A percentile compares a stretch with the other conserved stretches of the same genome.
Evolutionary conservation across 1,140 invertebrate species (phyloP).

Genomic region (Tenebrio molitor): DNA sequence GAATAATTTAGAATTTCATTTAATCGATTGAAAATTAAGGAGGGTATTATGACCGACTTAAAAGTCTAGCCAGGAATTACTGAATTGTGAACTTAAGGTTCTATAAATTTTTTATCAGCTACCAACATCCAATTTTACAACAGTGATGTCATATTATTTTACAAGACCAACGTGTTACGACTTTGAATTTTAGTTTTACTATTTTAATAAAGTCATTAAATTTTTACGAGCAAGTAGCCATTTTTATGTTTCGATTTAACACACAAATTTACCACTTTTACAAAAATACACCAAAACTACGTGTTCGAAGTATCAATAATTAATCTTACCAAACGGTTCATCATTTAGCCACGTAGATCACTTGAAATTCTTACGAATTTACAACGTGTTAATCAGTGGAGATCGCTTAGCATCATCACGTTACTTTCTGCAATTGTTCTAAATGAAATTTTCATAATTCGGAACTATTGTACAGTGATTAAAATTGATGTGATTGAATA

Average conservation of each 20-base stretch:
- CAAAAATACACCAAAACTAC: no score
- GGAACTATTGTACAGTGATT: no score
- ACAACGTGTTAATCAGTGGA: no score
- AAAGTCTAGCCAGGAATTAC: neutral
- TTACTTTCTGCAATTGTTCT: no score
- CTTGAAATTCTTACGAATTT: no score
- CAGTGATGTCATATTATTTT: conserved; percentile 25
- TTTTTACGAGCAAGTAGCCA: conserved; percentile 25
- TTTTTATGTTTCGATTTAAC: conserved; percentile 18
- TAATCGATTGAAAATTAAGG: conserved; percentile 1
- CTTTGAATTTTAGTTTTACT: conserved; percentile 21
- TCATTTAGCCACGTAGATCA: no score
- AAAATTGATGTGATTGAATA: no score
- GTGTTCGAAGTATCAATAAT: no score
- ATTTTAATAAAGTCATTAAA: conserved; percentile 29
- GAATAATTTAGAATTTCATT: conserved; percentile 1
- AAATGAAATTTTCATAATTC: no score
- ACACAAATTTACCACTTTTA: neutral
- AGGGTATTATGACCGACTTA: conserved; percentile 4
- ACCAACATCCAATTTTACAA: conserved; percentile 4
- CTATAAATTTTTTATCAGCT: conserved; percentile 11
- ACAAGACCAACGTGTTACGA: conserved; percentile 11
- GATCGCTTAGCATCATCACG: no score
- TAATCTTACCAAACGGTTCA: no score
- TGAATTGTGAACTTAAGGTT: conserved; percentile 5